Percentiles rank a stretch among this genome's conserved stretches.
Conservation (phyloP, 2,797 vertebrate species). For the Sebastes steindachneri region DNA sequence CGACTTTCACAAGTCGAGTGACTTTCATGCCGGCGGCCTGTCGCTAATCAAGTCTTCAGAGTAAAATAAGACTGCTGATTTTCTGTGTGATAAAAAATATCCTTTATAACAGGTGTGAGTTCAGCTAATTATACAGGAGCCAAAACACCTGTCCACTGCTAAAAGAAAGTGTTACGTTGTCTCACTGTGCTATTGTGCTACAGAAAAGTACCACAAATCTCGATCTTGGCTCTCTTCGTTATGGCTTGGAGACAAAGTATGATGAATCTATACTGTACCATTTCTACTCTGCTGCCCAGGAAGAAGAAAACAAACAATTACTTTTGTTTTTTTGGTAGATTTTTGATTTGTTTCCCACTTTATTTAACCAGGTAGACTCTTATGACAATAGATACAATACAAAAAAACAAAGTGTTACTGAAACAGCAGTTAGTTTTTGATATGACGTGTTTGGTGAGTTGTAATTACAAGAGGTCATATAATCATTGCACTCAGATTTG, state of each 20-base stretch:
- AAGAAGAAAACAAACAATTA: neutral
- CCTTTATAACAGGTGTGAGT: constrained; percentile 29
- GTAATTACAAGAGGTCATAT: neutral
- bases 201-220: neutral
- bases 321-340: neutral
- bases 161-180: neutral
- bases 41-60: constrained; percentile 31
- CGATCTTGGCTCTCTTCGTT: neutral
- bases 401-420: neutral
- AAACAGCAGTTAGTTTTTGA: neutral
- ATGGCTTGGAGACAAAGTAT: neutral
- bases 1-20: constrained; percentile 28
- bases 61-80: constrained; percentile 25
- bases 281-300: neutral
- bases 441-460: neutral
- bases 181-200: neutral
- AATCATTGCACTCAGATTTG: no score
- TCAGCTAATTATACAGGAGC: constrained; percentile 42
- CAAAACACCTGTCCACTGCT: constrained; percentile 17
- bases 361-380: neutral
- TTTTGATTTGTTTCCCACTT: neutral
- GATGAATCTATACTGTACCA: neutral
- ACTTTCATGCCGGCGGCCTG: constrained; percentile 27
- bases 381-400: neutral
- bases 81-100: constrained; percentile 21